Evolutionary conservation across 2,888 invertebrate species (phyloP), one percentile per base, ranked within the genome.

Genomic region (Andrena camellia): DNA sequence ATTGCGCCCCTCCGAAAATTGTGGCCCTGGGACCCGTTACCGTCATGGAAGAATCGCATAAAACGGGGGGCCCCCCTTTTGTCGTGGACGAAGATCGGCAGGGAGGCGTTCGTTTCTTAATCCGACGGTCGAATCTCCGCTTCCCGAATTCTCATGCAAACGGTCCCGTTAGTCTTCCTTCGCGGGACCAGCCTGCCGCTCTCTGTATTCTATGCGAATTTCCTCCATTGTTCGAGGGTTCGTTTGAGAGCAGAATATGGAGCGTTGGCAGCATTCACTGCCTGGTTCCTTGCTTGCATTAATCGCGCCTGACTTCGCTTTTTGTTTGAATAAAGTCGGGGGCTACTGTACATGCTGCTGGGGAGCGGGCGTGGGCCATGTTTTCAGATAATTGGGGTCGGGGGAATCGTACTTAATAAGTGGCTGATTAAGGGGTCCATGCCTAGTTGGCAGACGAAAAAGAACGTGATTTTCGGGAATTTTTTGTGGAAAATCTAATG

Each of bases 1-100:
- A 81, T 81, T 73, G 66, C 71, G 48, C 42, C 59, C 35, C 42
- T 71, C 73, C 79, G 63, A 71, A 69, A 82, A 79, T 72, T 72
- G 63, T 66, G 62, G 42, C 33, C 31, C 29, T 0, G 1, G 67
- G 50, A 74, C 74, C 42, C 78, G 82, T 68, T 82, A 71, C 35
- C 42, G 59, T 7, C 69, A 42, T 62, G 48, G 63, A 75, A 75
- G 75, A 75, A 75, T 69, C 69, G 69, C 35, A 54, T 62, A 54
- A 69, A 70, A 63, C 63, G 62, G 68, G 75, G 35, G 60, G 60
- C 33, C 48, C 67, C 23, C 26, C 60, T 50, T 26, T 20, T 42
- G 66, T 59, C 66, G 68, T 10, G 17, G 69, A 60, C 68, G 60
- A 66, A 59, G 59, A 68, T 75, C 64, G 60, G 59, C 67, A 68